Conservation (phyloP, 2,113 vertebrate species). For the Cochlearius cochlearius region DNA sequence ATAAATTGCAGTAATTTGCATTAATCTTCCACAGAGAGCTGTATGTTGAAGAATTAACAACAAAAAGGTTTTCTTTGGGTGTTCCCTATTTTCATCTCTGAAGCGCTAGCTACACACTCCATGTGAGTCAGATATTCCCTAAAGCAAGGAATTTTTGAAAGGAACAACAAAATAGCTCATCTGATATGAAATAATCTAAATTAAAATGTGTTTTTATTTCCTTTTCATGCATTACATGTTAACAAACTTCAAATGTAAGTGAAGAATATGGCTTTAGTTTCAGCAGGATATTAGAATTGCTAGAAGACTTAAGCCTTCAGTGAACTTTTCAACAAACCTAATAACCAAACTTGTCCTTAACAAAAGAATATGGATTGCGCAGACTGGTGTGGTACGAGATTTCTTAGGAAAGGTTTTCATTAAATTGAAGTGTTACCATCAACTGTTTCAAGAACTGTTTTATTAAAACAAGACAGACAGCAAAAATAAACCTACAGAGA, state of each 20-base stretch:
- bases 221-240: background rate
- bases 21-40: background rate
- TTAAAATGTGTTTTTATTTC: background rate
- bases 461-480: background rate
- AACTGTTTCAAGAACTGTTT: background rate
- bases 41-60: background rate
- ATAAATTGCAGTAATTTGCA: background rate
- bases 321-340: background rate
- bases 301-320: background rate
- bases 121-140: background rate
- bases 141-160: background rate
- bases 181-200: background rate
- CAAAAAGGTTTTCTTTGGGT: background rate
- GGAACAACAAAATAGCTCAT: background rate
- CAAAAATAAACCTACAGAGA: conserved; percentile 81
- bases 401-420: background rate
- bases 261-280: background rate
- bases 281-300: background rate
- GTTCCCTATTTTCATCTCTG: background rate
- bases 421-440: background rate
- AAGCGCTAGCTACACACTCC: background rate
- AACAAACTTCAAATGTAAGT: background rate
- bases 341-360: background rate
- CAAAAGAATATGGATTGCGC: background rate
- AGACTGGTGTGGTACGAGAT: background rate